Conservation (phyloP, 2,113 vertebrate species). For the Cairina moschata region DNA sequence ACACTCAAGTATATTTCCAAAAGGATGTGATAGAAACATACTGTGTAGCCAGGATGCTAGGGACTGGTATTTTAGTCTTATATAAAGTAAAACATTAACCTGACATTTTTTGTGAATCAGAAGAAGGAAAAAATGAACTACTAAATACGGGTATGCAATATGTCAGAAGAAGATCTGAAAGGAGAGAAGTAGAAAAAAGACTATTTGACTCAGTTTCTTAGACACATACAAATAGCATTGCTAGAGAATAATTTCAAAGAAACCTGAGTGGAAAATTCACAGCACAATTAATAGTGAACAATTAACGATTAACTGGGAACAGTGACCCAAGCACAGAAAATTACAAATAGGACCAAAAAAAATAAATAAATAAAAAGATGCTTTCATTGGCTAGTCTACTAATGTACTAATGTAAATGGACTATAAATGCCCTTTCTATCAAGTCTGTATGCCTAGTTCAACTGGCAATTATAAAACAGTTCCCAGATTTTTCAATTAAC, state of each 20-base stretch:
- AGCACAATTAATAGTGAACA: not conserved
- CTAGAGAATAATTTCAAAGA: not conserved
- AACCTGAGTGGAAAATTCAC: not conserved
- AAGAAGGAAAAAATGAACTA: not conserved
- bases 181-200: not conserved
- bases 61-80: not conserved
- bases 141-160: not conserved
- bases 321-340: not conserved
- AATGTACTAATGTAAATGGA: not conserved
- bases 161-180: not conserved
- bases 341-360: not conserved
- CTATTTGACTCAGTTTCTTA: not conserved
- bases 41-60: not conserved
- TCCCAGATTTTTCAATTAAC: not conserved
- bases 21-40: not conserved
- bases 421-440: not conserved
- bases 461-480: not conserved
- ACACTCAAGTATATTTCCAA: not conserved
- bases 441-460: not conserved
- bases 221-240: not conserved
- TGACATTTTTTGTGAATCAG: not conserved
- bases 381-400: not conserved
- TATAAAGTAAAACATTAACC: conserved; percentile 2
- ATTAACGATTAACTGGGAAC: not conserved
- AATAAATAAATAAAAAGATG: not conserved